phyloP scores from a whole-genome alignment of 2,113 vertebrate species.

The zebrafish (Danio rerio) region GRCz12tu NC_133200.1:36448501-36449000 shows the following conservation, averaged over 20 bases:
- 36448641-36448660: conserved; percentile 43
- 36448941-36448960: conserved; percentile 57
- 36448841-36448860: conserved; percentile 52
- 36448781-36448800: conserved; percentile 64
- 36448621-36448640: conserved; percentile 42
- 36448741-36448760: conserved; percentile 67
- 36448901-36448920: conserved; percentile 59
- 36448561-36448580: conserved; percentile 1
- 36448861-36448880: conserved; percentile 62
- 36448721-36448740: conserved; percentile 71
- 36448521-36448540: conserved; percentile 10
- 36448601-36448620: conserved; percentile 20
- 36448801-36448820: conserved; percentile 50
- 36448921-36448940: conserved; percentile 63
- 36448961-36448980: conserved; percentile 49
- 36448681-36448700: conserved; percentile 46
- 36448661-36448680: conserved; percentile 41
- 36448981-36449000: conserved; percentile 42
- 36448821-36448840: conserved; percentile 58
- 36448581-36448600: not conserved
- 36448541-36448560: conserved; percentile 7
- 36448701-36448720: conserved; percentile 73
- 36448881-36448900: conserved; percentile 62
- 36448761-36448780: conserved; percentile 69
- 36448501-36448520: not conserved